Conservation (phyloP, 2,888 invertebrate species). For the Stenodema calcarata region DNA sequence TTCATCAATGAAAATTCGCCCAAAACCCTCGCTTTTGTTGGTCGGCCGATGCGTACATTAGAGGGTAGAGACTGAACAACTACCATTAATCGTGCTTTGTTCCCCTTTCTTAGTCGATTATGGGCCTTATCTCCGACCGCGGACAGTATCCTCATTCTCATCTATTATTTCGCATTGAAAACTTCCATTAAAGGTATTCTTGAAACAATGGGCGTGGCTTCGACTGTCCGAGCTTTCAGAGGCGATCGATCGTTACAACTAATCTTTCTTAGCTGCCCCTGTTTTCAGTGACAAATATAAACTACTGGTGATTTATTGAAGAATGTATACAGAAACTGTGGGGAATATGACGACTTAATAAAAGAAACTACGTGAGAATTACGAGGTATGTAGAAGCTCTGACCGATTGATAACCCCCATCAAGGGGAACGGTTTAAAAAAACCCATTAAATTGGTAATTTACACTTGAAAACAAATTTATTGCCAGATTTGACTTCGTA, state of each 20-base stretch:
- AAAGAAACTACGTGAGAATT: too few relatives aligned
- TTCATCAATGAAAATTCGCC: not conserved
- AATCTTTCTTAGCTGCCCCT: too few relatives aligned
- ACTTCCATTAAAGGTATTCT: not conserved
- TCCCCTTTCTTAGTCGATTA: constrained; percentile 6
- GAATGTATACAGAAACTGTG: too few relatives aligned
- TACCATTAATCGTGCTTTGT: not conserved
- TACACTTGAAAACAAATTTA: too few relatives aligned
- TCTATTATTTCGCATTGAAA: not conserved
- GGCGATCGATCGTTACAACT: not conserved
- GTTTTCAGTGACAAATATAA: too few relatives aligned
- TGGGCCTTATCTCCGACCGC: not conserved
- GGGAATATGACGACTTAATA: too few relatives aligned
- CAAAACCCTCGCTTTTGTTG: not conserved
- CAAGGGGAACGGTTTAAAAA: too few relatives aligned
- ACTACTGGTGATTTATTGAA: too few relatives aligned
- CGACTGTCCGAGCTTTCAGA: not conserved
- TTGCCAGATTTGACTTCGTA: too few relatives aligned
- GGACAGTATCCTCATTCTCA: not conserved
- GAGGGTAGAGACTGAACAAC: not conserved
- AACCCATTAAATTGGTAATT: too few relatives aligned
- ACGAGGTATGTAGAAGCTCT: too few relatives aligned
- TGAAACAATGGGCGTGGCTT: not conserved
- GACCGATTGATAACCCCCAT: too few relatives aligned
- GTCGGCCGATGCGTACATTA: not conserved